Evolutionary conservation across 2,888 invertebrate genomes (phyloP).

Genomic region (Dryadula phaetusa): DNA sequence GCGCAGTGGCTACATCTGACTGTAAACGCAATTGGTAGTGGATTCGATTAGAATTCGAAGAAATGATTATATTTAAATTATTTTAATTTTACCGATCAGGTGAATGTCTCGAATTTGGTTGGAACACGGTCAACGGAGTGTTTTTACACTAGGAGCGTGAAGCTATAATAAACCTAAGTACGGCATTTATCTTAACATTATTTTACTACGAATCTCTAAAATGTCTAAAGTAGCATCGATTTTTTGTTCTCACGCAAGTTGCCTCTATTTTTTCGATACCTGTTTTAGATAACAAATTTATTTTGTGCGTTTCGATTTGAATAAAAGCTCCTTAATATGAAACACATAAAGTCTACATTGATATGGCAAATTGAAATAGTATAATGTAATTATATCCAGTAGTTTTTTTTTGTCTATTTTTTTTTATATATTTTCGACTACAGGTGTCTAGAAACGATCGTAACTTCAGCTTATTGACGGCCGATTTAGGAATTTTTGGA

Average conservation of each 20-base stretch:
- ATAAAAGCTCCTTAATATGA: neutral
- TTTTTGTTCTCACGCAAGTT: conserved; percentile 26
- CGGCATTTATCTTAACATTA: no score
- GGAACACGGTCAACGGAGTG: no score
- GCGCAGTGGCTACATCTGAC: no score
- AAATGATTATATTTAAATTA: no score
- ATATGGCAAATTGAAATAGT: neutral
- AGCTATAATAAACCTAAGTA: no score
- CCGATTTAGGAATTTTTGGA: neutral
- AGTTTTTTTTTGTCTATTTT: neutral
- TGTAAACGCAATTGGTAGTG: no score
- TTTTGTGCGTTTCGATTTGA: neutral
- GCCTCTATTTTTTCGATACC: conserved; percentile 21
- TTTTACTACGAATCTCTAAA: conserved; percentile 13
- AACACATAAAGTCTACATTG: neutral
- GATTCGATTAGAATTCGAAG: no score
- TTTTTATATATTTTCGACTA: conserved; percentile 8
- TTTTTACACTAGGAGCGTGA: no score
- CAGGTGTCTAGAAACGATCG: conserved; percentile 15
- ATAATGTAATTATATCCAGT: neutral
- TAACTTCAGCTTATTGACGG: neutral
- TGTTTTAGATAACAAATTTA: conserved; percentile 4
- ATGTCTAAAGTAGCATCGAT: conserved; percentile 14
- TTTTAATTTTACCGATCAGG: no score
- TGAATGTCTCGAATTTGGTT: no score